Evolutionary conservation across 2,797 vertebrate species (phyloP).

Genomic region (Valencia hispanica): DNA sequence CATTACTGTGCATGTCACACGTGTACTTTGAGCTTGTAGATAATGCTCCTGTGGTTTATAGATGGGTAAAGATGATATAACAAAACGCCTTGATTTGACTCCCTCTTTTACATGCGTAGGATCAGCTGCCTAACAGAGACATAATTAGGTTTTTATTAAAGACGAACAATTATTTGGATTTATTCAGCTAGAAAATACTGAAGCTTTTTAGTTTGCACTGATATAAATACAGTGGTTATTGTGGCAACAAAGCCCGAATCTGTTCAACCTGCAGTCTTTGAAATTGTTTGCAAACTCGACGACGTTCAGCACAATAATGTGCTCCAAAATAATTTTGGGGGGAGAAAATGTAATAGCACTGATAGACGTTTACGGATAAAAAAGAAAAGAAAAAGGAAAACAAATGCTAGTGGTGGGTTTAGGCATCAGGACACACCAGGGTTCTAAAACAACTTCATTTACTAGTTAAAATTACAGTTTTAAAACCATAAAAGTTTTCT

Average conservation of each 20-base stretch:
- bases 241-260: neutral
- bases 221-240: conserved; percentile 1
- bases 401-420: neutral
- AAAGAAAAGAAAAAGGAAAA: neutral
- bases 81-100: conserved; percentile 51
- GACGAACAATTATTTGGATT: conserved; percentile 16
- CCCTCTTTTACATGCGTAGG: conserved; percentile 27
- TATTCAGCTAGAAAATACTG: conserved; percentile 6
- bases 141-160: conserved; percentile 21
- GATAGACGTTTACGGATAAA: neutral
- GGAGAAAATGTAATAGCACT: neutral
- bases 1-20: conserved; percentile 70
- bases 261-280: neutral
- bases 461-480: neutral
- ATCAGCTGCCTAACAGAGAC: conserved; percentile 29
- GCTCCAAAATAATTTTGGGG: neutral
- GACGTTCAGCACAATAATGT: neutral
- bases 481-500: neutral
- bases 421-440: neutral
- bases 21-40: conserved; percentile 71
- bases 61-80: conserved; percentile 56
- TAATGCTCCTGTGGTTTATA: conserved; percentile 65
- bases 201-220: neutral
- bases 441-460: neutral
- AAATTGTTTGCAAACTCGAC: neutral